phyloP scores from a whole-genome alignment of 2,888 invertebrate species.

The Eupithecia subumbrata region DNA sequence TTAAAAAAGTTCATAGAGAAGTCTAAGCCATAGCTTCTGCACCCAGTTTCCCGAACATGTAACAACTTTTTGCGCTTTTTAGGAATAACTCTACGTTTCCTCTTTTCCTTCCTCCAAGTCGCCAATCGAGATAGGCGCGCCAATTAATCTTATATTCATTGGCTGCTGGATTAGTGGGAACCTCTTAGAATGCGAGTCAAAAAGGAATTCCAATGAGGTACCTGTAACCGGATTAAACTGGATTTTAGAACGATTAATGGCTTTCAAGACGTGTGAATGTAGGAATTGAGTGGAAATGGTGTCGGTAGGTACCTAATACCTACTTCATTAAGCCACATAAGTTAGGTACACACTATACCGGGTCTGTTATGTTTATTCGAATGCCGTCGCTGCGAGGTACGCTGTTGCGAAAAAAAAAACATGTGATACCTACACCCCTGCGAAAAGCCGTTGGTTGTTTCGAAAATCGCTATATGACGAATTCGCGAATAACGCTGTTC shows the following conservation, averaged over 20 bases:
- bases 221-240: constrained; percentile 5
- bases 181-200: constrained; percentile 45
- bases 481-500: too few species aligned
- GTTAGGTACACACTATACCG: not conserved
- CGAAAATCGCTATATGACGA: too few species aligned
- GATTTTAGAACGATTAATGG: constrained; percentile 3
- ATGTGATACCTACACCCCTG: too few species aligned
- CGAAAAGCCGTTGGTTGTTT: too few species aligned
- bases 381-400: too few species aligned
- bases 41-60: not conserved
- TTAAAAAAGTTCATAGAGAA: not conserved
- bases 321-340: not conserved
- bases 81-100: not conserved
- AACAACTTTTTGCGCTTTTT: not conserved
- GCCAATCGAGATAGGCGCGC: constrained; percentile 54
- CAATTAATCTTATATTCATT: constrained; percentile 66
- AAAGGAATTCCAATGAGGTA: constrained; percentile 35
- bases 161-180: constrained; percentile 59
- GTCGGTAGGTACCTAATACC: not conserved
- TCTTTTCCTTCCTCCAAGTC: constrained; percentile 10
- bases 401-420: too few species aligned
- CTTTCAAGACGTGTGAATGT: constrained; percentile 10
- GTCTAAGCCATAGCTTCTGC: not conserved
- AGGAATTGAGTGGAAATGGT: not conserved
- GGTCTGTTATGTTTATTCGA: too few species aligned